These are phyloP conservation scores for Branchinecta sandiegonensis DNA, from an alignment of 2,888 invertebrate species.

Conservation along the genomic window DNA sequence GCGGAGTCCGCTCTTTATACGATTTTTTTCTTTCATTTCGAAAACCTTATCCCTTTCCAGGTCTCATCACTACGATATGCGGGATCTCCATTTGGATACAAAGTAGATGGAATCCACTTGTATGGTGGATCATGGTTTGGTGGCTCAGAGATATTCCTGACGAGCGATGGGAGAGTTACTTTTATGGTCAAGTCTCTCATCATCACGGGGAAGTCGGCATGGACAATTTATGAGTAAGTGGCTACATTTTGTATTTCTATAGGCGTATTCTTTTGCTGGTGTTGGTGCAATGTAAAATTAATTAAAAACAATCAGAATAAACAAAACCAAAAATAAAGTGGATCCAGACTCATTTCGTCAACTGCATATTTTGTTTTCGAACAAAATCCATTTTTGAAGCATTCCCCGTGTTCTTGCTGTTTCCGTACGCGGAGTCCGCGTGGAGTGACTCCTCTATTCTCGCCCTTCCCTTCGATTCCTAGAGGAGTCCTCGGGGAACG, in stretches of 20 bases:
- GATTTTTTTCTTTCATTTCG: neutral
- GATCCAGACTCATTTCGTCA: no score
- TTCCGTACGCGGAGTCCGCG: no score
- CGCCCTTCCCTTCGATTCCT: no score
- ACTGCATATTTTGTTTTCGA: no score
- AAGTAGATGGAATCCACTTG: conserved; percentile 22
- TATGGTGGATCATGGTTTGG: conserved; percentile 23
- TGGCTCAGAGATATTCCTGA: conserved; percentile 19
- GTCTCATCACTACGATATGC: conserved; percentile 23
- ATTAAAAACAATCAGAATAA: no score
- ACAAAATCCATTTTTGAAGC: no score
- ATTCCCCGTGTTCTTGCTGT: no score
- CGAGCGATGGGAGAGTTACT: conserved; percentile 15
- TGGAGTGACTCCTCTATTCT: no score
- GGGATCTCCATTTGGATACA: conserved; percentile 21
- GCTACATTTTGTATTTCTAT: conserved; percentile 7
- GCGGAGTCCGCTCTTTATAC: neutral
- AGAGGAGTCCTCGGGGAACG: no score
- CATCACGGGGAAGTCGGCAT: conserved; percentile 20
- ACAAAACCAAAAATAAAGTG: no score
- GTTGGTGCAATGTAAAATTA: no score
- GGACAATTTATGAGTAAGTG: conserved; percentile 23
- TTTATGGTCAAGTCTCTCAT: conserved; percentile 17
- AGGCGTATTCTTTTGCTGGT: no score
- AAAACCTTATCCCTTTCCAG: conserved; percentile 2